Evolutionary conservation across 2,113 vertebrate genomes (phyloP).

Genomic region (Paradisaea rubra): DNA sequence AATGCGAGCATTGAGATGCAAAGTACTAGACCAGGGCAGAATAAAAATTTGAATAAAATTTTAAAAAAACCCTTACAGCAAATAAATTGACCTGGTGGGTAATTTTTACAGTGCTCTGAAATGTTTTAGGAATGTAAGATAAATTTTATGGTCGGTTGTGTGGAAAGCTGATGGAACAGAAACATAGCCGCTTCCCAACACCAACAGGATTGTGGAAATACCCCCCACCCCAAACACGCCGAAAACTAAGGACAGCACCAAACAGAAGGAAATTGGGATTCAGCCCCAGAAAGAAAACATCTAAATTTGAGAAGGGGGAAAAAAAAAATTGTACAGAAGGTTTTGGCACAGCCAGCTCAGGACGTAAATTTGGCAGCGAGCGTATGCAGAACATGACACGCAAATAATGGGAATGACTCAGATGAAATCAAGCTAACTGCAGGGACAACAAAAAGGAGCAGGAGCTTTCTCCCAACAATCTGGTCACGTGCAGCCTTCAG

Average conservation of each 20-base stretch:
- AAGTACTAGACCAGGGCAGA: neutral
- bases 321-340: neutral
- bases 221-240: accelerated
- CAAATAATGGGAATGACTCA: neutral
- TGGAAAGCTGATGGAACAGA: conserved; percentile 1
- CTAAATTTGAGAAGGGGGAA: neutral
- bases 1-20: conserved; percentile 12
- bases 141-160: neutral
- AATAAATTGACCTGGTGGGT: neutral
- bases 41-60: neutral
- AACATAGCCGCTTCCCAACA: neutral
- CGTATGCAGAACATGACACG: neutral
- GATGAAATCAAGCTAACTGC: neutral
- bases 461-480: neutral
- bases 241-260: neutral
- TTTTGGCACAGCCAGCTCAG: neutral
- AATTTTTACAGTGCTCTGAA: neutral
- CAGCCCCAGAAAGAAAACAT: neutral
- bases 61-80: neutral
- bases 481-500: neutral
- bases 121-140: neutral
- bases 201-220: neutral
- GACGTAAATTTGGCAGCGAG: neutral
- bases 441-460: neutral
- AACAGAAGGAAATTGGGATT: neutral